Evolutionary conservation across 2,888 invertebrate genomes (phyloP), one percentile per base, ranked within the genome.

Genomic region (Allolobophora icterica): DNA sequence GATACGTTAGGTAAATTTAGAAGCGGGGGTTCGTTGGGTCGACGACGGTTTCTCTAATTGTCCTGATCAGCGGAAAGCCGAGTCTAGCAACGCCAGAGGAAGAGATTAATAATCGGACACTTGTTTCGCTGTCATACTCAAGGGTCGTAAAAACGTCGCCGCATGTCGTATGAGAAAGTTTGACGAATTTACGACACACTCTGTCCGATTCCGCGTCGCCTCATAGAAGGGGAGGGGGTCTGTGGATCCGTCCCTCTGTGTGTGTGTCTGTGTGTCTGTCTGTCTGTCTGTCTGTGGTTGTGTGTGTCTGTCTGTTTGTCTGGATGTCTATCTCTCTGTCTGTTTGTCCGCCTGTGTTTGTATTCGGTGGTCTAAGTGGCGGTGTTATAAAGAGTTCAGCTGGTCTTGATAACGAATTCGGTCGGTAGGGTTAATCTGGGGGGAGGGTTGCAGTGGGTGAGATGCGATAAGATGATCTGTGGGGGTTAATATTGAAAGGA

Each of bases 121-220:
- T 13, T 71, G 30, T 71, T n/a, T 71, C 30, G 71, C n/a, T n/a
- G 71, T 71, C 71, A 0, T n/a, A 71, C 30, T 71, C 71, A 71
- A 71, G 71, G 71, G 71, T n/a, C 71, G n/a, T 71, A 71, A 71
- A 71, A 71, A 71, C n/a, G 71, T 71, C 71, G n/a, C 71, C 30
- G 71, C 30, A 17, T 71, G 71, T 71, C 71, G 71, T 3, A 71
- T 8, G 71, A 30, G 71, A 71, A 71, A 71, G 71, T 21, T 71
- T 71, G 71, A 71, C 71, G 71, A 71, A 71, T 71, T 71, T 71
- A 71, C 71, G n/a, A 71, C 71, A 71, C 71, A 71, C 71, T 71
- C n/a, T 71, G 30, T 71, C 71, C n/a, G n/a, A 71, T 71, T 30
- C n/a, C 30, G n/a, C n/a, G 8, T 71, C 71, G 1, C 71, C 71